A percentile compares a stretch with the other conserved stretches of the same genome.
These are phyloP conservation scores for Mallateleia sp. DNA, from an alignment of 2,888 invertebrate genomes.

Conservation along the genomic window DNA sequence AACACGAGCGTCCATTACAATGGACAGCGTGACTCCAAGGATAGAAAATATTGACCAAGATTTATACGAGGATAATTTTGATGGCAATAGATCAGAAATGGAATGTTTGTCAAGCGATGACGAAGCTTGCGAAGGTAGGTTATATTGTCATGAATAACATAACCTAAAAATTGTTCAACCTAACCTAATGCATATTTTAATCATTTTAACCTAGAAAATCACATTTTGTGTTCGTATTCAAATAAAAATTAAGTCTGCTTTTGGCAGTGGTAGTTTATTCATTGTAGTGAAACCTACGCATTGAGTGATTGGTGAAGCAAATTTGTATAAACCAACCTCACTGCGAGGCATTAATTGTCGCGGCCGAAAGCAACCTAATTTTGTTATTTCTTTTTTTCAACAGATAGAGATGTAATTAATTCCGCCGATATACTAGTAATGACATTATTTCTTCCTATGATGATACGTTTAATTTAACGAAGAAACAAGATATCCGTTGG, in stretches of 20 bases:
- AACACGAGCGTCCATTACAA: conserved; percentile 19
- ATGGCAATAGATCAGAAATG: conserved; percentile 31
- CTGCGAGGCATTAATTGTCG: too few relatives aligned
- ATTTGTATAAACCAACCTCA: too few relatives aligned
- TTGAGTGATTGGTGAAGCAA: too few relatives aligned
- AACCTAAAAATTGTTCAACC: conserved; percentile 14
- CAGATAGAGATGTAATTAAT: not conserved
- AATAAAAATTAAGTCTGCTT: not conserved
- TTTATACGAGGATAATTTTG: not conserved
- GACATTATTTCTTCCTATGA: conserved; percentile 19
- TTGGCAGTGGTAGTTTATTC: too few relatives aligned
- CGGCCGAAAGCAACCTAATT: not conserved
- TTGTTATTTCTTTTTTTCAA: conserved; percentile 14
- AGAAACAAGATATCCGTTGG: conserved; percentile 29
- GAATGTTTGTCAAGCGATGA: conserved; percentile 25
- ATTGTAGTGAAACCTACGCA: too few relatives aligned
- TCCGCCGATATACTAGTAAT: not conserved
- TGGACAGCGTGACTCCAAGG: conserved; percentile 20
- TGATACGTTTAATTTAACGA: conserved; percentile 2
- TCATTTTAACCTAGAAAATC: conserved; percentile 2
- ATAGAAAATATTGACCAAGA: not conserved
- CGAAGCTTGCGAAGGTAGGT: not conserved
- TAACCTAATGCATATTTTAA: not conserved
- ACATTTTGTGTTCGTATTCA: conserved; percentile 10
- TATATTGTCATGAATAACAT: conserved; percentile 9